Evolutionary conservation across 1,140 invertebrate genomes (phyloP).

Genomic region (Drosophila kepulauana): DNA sequence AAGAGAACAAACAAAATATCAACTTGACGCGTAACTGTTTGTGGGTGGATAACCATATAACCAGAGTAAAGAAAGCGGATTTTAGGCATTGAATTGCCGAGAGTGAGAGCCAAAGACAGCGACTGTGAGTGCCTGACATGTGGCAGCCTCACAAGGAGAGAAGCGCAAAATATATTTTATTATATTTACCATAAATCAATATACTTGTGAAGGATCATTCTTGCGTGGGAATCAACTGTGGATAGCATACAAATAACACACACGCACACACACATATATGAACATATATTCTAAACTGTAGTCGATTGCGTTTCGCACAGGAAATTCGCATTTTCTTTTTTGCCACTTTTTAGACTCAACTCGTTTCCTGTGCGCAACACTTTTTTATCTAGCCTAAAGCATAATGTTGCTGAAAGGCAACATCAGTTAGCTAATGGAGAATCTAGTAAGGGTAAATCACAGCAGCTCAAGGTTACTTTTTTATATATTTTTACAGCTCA

Average conservation of each 20-base stretch:
- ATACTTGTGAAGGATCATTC: background rate
- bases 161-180: slow-evolving; percentile 11
- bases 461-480: too few species aligned
- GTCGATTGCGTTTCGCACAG: background rate
- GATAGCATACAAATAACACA: background rate
- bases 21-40: background rate
- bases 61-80: slow-evolving; percentile 2
- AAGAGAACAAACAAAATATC: background rate
- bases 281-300: background rate
- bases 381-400: background rate
- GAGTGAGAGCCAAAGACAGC: background rate
- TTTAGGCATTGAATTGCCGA: slow-evolving; percentile 19
- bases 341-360: background rate
- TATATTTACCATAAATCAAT: slow-evolving; percentile 32
- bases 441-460: too few species aligned
- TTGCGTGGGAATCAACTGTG: background rate
- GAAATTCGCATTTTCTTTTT: background rate
- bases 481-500: too few species aligned
- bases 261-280: too few species aligned
- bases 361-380: background rate
- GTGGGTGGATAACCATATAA: slow-evolving; percentile 7
- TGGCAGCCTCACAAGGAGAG: background rate
- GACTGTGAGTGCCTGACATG: background rate
- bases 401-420: background rate
- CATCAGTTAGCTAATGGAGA: too few species aligned